Conservation (phyloP, 2,888 invertebrate genomes). For the Drosophila pegasa region DNA sequence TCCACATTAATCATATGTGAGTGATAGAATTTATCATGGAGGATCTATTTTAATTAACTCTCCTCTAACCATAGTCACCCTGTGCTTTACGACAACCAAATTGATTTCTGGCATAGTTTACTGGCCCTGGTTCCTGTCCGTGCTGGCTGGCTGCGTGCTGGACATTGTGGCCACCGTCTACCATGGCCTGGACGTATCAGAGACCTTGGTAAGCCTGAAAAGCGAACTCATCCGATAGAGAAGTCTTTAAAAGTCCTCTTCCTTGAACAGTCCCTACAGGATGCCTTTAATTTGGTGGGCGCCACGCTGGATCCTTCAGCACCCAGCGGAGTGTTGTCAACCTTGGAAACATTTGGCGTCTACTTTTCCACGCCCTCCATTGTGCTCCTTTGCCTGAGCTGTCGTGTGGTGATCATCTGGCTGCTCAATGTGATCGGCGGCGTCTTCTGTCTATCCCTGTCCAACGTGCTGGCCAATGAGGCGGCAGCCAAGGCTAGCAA, state of each 20-base stretch:
- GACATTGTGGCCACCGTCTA: conserved; percentile 85
- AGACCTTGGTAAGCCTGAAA: conserved; percentile 81
- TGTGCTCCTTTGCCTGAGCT: conserved; percentile 85
- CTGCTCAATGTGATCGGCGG: conserved; percentile 85
- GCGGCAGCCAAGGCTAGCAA: conserved; percentile 15
- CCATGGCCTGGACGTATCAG: conserved; percentile 83
- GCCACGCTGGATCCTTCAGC: conserved; percentile 13
- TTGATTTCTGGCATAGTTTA: conserved; percentile 71
- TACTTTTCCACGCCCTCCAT: conserved; percentile 84
- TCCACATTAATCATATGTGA: conserved; percentile 78
- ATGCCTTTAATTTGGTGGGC: conserved; percentile 54
- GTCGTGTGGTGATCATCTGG: conserved; percentile 85
- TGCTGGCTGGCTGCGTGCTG: conserved; percentile 81
- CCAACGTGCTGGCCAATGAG: conserved; percentile 68
- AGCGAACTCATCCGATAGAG: no score
- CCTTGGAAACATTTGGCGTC: conserved; percentile 66
- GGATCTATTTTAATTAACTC: neutral
- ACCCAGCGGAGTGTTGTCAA: neutral
- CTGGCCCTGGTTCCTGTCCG: conserved; percentile 85
- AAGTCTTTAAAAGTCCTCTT: neutral
- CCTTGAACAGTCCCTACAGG: conserved; percentile 32
- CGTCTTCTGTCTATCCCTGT: conserved; percentile 80
- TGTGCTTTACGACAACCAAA: conserved; percentile 77
- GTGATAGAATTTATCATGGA: conserved; percentile 6
- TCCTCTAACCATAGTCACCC: conserved; percentile 57